These are phyloP conservation scores for Cyrtonyx montezumae DNA, from an alignment of 2,113 vertebrate genomes.

Conservation along the genomic window DNA sequence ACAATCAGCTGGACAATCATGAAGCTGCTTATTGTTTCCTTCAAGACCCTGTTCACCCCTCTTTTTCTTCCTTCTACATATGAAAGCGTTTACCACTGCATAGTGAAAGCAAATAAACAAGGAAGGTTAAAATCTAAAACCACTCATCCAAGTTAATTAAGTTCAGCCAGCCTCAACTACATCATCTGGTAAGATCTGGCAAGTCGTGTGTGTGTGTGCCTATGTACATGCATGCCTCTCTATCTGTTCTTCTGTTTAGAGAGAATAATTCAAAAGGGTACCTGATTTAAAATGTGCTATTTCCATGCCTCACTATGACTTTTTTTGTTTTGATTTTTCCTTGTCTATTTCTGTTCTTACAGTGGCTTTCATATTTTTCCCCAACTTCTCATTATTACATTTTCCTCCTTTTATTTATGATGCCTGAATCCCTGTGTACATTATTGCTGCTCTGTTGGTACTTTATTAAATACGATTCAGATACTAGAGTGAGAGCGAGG, in stretches of 20 bases:
- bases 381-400: constrained; percentile 54
- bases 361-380: constrained; percentile 59
- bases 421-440: constrained; percentile 60
- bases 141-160: constrained; percentile 74
- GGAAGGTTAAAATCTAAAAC: constrained; percentile 72
- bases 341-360: constrained; percentile 26
- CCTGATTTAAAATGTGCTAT: neutral
- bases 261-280: constrained; percentile 24
- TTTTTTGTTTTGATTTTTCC: neutral
- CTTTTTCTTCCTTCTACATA: neutral
- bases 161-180: constrained; percentile 66
- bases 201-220: neutral
- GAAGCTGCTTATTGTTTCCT: neutral
- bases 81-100: constrained; percentile 68
- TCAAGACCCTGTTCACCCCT: neutral
- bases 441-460: constrained; percentile 72
- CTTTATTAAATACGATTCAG: constrained; percentile 76
- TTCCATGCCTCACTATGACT: neutral
- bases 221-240: neutral
- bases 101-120: constrained; percentile 63
- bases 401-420: constrained; percentile 63
- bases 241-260: neutral
- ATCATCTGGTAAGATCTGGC: constrained; percentile 62
- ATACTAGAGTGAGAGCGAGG: constrained; percentile 48
- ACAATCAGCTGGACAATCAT: neutral